These are phyloP conservation scores for Drosophila erecta DNA, from an alignment of 1,140 invertebrate species.

Conservation along the genomic window DNA sequence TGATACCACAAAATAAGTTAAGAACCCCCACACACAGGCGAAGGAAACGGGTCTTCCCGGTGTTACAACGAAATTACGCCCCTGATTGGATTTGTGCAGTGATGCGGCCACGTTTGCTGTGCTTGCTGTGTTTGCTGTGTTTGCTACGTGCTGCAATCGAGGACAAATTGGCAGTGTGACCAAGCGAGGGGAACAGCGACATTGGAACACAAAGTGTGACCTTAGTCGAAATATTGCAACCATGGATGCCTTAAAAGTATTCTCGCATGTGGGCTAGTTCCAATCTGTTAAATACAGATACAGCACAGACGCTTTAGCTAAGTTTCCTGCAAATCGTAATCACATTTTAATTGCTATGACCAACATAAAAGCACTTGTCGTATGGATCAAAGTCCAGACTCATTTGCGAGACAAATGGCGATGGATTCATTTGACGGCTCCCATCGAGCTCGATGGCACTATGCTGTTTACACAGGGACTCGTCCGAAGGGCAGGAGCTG, in stretches of 20 bases:
- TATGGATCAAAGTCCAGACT: slow-evolving; percentile 59
- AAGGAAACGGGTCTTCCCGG: neutral
- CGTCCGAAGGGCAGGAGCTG: neutral
- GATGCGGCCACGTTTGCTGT: slow-evolving; percentile 47
- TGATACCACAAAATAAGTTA: slow-evolving; percentile 82
- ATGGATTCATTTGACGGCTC: neutral
- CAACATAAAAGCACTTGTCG: slow-evolving; percentile 43
- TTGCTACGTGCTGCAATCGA: slow-evolving; percentile 62
- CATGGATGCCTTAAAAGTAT: too few species aligned
- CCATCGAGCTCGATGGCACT: neutral
- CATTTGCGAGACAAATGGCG: slow-evolving; percentile 43
- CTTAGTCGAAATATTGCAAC: neutral
- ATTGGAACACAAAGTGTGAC: slow-evolving; percentile 33
- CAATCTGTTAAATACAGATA: too few species aligned
- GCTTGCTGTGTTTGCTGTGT: slow-evolving; percentile 35
- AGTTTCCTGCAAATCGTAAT: too few species aligned
- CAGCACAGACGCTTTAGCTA: too few species aligned
- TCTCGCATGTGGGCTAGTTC: too few species aligned
- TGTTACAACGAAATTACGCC: slow-evolving; percentile 48
- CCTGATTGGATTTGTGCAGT: slow-evolving; percentile 73
- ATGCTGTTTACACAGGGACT: neutral
- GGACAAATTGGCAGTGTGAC: slow-evolving; percentile 53
- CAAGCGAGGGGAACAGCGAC: slow-evolving; percentile 1
- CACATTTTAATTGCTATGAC: neutral
- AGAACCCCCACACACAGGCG: slow-evolving; percentile 38